Evolutionary conservation across 2,113 vertebrate species (phyloP).

Genomic region (Meriones unguiculatus): DNA sequence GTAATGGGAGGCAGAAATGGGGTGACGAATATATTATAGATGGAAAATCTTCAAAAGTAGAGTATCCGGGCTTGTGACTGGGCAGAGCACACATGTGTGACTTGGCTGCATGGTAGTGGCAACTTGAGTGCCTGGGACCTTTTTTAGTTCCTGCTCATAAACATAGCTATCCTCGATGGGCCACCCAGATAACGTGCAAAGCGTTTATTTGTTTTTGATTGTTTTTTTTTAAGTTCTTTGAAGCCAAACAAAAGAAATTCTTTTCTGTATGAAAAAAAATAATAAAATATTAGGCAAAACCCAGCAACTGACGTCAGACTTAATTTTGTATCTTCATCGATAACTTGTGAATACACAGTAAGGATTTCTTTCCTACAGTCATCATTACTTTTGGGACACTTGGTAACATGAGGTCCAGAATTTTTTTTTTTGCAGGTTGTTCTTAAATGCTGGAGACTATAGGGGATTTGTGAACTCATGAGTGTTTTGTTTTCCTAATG

Average conservation of each 20-base stretch:
- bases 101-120: background rate
- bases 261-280: background rate
- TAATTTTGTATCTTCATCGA: background rate
- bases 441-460: background rate
- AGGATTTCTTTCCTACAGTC: background rate
- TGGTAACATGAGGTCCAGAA: background rate
- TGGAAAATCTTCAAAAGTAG: background rate
- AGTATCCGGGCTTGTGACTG: background rate
- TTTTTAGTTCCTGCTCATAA: background rate
- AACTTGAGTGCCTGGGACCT: background rate
- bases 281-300: background rate
- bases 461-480: background rate
- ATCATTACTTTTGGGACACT: background rate
- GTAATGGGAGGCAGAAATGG: too few species aligned
- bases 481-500: background rate
- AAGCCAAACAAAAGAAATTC: background rate
- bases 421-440: background rate
- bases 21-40: background rate
- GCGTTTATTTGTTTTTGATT: background rate
- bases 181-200: background rate
- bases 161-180: background rate
- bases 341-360: background rate
- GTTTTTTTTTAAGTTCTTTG: background rate
- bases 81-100: background rate
- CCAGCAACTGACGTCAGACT: background rate